Evolutionary conservation across 2,888 invertebrate genomes (phyloP), one percentile per base, ranked within the genome.

Genomic region (Subacronicta megacephala): DNA sequence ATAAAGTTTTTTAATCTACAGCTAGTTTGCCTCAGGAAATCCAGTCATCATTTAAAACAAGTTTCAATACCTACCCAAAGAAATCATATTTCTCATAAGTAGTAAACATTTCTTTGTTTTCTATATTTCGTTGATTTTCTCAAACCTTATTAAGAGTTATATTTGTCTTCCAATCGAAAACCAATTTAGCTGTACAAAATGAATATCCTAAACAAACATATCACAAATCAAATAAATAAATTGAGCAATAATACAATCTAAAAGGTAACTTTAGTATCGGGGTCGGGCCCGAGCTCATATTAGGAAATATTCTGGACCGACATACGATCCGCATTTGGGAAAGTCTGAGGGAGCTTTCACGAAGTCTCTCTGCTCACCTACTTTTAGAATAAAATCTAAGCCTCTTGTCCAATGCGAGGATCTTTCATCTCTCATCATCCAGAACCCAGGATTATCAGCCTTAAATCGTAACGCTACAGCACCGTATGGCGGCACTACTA

Each of bases 341-440:
- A 98, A 97, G 80, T 96, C 95, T 16, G 95, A 84, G 0, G 98
- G 97, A 0, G 96, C 94, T 44, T 95, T 85, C 0, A 96, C 95
- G 85, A 97, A 95, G 77, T 97, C 95, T 17, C 90, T 84, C 29
- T 90, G 80, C 42, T 95, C 95, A 0, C 98, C 97, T 3, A 97
- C 96, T 88, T 97, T 96, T 13, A 97, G 84, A 23, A 97, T 95
- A 53, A 97, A 94, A 64, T 97, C 97, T 82, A 97, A 90, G 0
- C 97, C 97, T 66, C 96, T 95, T 0, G 97, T 96, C 95, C 97
- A 96, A 69, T 96, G 96, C 16, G 95, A 94, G 0, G 96, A 95
- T 46, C 96, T 95, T 82, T 97, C 97, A 72, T 97, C 97, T 72
- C 97, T 95, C 84, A 97, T 94, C 87, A 97, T 95, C 97, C 97